These are phyloP conservation scores for Anastrepha ludens DNA, from an alignment of 1,140 invertebrate genomes.

Conservation along the genomic window DNA sequence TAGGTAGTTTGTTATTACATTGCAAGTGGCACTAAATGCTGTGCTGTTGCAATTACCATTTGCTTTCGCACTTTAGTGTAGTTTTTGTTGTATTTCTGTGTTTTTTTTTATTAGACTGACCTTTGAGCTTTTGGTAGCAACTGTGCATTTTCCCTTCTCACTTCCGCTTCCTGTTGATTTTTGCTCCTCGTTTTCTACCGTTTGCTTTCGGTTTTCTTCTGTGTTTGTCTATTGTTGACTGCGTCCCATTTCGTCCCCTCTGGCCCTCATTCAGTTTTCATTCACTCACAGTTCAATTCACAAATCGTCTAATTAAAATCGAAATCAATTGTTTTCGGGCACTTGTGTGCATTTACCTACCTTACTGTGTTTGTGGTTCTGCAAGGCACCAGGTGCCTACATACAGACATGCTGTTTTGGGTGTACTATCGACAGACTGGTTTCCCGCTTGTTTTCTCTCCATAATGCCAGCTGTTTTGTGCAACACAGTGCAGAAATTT, in stretches of 20 bases:
- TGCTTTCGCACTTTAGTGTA: constrained; percentile 18
- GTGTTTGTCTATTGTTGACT: background rate
- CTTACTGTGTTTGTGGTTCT: background rate
- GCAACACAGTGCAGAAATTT: background rate
- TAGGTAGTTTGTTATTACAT: background rate
- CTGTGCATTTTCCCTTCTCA: background rate
- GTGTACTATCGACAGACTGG: too few relatives aligned
- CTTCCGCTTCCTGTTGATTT: constrained; percentile 13
- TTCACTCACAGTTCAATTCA: background rate
- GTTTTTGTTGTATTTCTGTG: background rate
- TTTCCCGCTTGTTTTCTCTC: background rate
- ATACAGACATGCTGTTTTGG: background rate
- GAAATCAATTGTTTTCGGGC: constrained; percentile 15
- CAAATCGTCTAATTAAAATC: constrained; percentile 49
- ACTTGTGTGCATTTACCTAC: background rate
- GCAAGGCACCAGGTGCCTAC: background rate
- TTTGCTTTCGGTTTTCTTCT: background rate
- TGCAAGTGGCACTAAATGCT: background rate
- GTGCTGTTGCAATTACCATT: background rate
- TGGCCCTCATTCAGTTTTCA: background rate
- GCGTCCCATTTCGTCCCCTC: background rate
- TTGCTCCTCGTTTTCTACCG: background rate
- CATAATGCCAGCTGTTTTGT: background rate
- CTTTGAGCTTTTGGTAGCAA: constrained; percentile 26
- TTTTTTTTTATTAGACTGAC: background rate